Conservation (phyloP, 2,797 vertebrate genomes). For the Hypotaenidia okinawae region DNA sequence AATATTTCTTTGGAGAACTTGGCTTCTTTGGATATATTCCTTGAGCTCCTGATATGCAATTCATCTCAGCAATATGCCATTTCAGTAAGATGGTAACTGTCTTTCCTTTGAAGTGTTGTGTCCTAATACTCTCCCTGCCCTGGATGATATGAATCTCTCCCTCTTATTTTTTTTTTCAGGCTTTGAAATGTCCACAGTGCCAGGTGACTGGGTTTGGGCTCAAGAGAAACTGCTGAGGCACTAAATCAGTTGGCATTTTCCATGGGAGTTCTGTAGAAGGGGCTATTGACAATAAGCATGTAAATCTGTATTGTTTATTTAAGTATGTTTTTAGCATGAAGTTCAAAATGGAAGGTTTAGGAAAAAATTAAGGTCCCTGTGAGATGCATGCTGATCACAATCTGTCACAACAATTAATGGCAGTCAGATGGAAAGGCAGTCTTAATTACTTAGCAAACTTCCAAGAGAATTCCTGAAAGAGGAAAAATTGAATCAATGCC, state of each 20-base stretch:
- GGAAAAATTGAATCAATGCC: not conserved
- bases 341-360: not conserved
- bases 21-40: not conserved
- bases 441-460: not conserved
- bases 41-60: not conserved
- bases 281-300: rapidly evolving
- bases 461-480: not conserved
- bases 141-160: not conserved
- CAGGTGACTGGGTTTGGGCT: not conserved
- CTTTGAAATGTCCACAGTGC: not conserved
- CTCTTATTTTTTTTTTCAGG: not conserved
- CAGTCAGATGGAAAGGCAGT: not conserved
- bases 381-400: not conserved
- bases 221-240: not conserved
- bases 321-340: not conserved
- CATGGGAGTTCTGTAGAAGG: not conserved
- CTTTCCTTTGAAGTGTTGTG: not conserved
- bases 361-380: not conserved
- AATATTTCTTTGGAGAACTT: not conserved
- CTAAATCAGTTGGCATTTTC: not conserved
- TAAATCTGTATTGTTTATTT: not conserved
- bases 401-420: not conserved
- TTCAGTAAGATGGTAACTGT: not conserved
- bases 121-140: not conserved
- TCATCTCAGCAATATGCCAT: not conserved